Evolutionary conservation across 2,888 invertebrate genomes (phyloP).

Genomic region (Cerastis leucographa): DNA sequence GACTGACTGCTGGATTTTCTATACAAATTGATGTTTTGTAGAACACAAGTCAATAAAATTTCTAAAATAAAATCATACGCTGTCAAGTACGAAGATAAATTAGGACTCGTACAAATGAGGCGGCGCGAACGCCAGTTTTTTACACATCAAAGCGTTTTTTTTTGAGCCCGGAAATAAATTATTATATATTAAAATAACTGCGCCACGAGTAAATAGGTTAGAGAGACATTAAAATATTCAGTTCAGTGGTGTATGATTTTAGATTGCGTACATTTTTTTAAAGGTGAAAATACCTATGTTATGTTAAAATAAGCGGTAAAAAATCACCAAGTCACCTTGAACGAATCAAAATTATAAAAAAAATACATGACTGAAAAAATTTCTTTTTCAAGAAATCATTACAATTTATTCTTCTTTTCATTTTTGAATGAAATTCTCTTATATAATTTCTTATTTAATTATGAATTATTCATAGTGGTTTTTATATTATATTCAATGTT

Average conservation of each 20-base stretch:
- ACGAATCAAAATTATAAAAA: background rate
- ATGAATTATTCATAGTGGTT: slow-evolving; percentile 26
- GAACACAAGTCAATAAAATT: slow-evolving; percentile 55
- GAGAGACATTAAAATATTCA: slow-evolving; percentile 29
- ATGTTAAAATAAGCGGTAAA: background rate
- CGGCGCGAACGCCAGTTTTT: slow-evolving; percentile 58
- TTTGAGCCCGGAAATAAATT: slow-evolving; percentile 68
- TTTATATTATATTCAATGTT: slow-evolving; percentile 49
- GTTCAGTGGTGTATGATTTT: slow-evolving; percentile 35
- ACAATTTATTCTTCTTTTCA: slow-evolving; percentile 32
- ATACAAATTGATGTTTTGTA: slow-evolving; percentile 60
- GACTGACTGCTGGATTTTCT: slow-evolving; percentile 25
- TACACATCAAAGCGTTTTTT: slow-evolving; percentile 66
- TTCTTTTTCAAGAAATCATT: slow-evolving; percentile 23
- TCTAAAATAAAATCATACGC: slow-evolving; percentile 54
- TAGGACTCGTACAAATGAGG: slow-evolving; percentile 62
- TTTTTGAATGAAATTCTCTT: slow-evolving; percentile 30
- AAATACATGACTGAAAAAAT: slow-evolving; percentile 1
- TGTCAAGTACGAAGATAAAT: slow-evolving; percentile 66
- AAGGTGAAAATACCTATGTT: background rate
- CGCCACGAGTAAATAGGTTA: slow-evolving; percentile 58
- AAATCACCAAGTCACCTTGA: background rate
- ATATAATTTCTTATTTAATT: slow-evolving; percentile 14
- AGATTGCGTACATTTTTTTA: slow-evolving; percentile 7
- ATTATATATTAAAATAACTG: slow-evolving; percentile 68